A percentile compares a stretch with the other conserved stretches of the same genome.
phyloP scores from a whole-genome alignment of 2,888 invertebrate genomes.

The Pristionchus fissidentatus region DNA sequence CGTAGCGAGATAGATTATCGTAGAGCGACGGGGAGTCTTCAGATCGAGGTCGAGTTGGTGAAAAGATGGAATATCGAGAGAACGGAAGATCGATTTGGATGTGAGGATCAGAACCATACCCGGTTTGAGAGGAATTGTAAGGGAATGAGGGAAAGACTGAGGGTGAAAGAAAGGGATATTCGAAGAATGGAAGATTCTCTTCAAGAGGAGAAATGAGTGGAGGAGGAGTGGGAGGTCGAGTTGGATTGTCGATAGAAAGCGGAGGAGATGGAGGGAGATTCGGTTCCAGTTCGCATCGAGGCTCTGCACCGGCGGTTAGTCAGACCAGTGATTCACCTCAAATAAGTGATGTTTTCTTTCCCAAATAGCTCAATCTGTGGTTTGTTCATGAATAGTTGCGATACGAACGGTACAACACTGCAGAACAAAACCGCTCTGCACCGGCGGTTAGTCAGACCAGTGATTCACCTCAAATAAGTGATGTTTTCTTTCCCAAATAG shows the following conservation, averaged over 20 bases:
- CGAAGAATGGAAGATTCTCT: not conserved
- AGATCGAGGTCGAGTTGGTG: not conserved
- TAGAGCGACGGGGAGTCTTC: not conserved
- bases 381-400: not conserved
- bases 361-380: not conserved
- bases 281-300: constrained; percentile 30
- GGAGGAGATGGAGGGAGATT: constrained; percentile 19
- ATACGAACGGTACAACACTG: too few species aligned
- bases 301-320: constrained; percentile 45
- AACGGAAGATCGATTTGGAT: not conserved
- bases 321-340: constrained; percentile 46
- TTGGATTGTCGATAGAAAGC: not conserved
- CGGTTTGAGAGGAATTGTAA: not conserved
- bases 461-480: constrained; percentile 14
- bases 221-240: constrained; percentile 37
- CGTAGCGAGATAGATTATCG: constrained; percentile 1
- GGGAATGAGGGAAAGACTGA: not conserved
- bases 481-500: not conserved
- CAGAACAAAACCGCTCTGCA: too few species aligned
- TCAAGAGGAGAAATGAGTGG: not conserved
- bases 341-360: not conserved
- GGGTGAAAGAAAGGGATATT: not conserved
- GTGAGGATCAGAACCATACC: not conserved
- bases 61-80: constrained; percentile 16
- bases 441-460: constrained; percentile 48